Conservation (phyloP, 2,888 invertebrate species). For the Acanthosepion pharaonis region DNA sequence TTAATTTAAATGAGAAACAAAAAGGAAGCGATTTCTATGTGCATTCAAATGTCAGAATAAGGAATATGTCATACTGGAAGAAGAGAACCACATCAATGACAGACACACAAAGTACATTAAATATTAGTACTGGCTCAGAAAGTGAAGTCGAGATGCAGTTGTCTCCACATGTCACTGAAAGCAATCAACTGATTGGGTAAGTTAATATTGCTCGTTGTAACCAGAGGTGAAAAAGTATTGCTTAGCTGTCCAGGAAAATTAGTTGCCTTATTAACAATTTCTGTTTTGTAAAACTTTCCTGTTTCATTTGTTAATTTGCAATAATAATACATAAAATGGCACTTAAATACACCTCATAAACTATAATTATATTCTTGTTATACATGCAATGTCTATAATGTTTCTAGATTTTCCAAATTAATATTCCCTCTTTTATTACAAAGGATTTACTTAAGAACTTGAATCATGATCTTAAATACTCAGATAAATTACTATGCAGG, state of each 20-base stretch:
- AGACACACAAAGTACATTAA: not conserved
- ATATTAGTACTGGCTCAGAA: not conserved
- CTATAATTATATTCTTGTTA: too few relatives aligned
- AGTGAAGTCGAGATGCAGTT: not conserved
- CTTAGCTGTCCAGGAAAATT: not conserved
- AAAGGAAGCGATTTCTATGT: not conserved
- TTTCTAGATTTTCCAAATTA: too few relatives aligned
- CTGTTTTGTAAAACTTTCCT: not conserved
- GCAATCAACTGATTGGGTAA: slow-evolving; percentile 6
- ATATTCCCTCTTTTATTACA: too few relatives aligned
- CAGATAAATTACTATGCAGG: too few relatives aligned
- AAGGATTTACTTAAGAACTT: too few relatives aligned
- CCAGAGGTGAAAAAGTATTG: too few relatives aligned
- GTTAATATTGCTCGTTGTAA: not conserved
- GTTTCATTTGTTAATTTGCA: too few relatives aligned
- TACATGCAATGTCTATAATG: too few relatives aligned
- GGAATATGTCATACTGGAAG: not conserved
- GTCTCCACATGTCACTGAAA: not conserved
- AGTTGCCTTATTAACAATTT: not conserved
- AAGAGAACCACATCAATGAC: not conserved
- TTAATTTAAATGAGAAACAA: not conserved
- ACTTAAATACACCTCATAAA: too few relatives aligned
- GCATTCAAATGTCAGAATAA: not conserved
- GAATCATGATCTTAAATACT: too few relatives aligned
- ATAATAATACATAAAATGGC: too few relatives aligned